Conservation (phyloP, 2,797 vertebrate genomes). For the Cirrhinus molitorella region DNA sequence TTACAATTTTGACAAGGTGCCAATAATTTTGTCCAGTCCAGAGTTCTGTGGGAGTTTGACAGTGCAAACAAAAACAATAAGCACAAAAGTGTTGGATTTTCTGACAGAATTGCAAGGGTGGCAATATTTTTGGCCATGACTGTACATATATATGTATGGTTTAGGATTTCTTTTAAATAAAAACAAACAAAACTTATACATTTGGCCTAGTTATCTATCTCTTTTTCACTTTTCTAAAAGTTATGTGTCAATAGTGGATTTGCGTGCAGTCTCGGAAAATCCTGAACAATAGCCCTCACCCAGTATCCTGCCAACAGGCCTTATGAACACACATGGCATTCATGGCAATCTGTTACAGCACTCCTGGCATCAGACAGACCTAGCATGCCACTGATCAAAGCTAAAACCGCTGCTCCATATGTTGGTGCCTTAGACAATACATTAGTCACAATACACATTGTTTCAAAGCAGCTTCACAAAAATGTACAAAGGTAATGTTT, state of each 20-base stretch:
- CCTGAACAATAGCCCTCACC: slow-evolving; percentile 8
- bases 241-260: neutral
- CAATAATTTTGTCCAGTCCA: no score
- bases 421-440: neutral
- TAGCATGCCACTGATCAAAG: slow-evolving; percentile 59
- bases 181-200: no score
- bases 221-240: neutral
- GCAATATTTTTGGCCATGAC: no score
- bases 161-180: no score
- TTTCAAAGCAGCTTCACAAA: neutral
- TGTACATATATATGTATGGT: no score
- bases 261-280: neutral
- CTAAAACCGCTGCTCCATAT: slow-evolving; percentile 63
- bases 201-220: neutral
- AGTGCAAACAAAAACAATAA: no score
- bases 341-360: slow-evolving; percentile 57
- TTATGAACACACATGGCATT: neutral
- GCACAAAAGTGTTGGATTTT: no score
- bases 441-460: neutral
- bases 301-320: neutral
- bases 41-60: no score
- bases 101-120: no score
- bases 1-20: no score
- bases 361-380: slow-evolving; percentile 69
- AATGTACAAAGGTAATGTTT: neutral